Conservation (phyloP, 2,113 vertebrate genomes). For the Ovis aries region ARS-UI_Ramb_v3.0 NC_056058.1:14861501-14862000, state of each 20-base stretch:
- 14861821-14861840: not conserved
- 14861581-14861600: conserved; percentile 2
- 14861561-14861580: not conserved
- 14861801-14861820: not conserved
- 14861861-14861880: not conserved
- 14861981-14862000: not conserved
- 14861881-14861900: not conserved
- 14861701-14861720: no score
- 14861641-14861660: not conserved
- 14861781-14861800: no score
- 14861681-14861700: no score
- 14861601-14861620: conserved; percentile 51
- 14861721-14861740: no score
- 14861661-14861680: not conserved
- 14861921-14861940: not conserved
- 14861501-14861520: not conserved
- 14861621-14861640: not conserved
- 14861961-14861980: not conserved
- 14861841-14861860: not conserved
- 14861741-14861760: no score
- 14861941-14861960: not conserved
- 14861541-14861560: not conserved
- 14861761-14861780: no score
- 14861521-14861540: not conserved
- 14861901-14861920: not conserved